A percentile compares a stretch with the other conserved stretches of the same genome.
Conservation (phyloP, 2,113 vertebrate species). For the Promerops cafer region DNA sequence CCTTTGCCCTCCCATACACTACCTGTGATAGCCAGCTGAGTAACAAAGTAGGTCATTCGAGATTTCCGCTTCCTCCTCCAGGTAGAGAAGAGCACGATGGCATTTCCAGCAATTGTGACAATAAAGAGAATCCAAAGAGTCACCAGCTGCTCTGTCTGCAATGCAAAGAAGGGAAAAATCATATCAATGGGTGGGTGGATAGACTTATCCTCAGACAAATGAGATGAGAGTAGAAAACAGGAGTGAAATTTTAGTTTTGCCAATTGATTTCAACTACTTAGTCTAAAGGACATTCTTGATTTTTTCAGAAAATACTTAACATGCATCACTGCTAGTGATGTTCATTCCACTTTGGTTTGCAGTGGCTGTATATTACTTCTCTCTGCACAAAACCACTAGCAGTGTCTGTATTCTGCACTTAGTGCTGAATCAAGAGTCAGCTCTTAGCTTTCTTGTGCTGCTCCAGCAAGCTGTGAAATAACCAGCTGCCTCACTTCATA, state of each 20-base stretch:
- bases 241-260: background rate
- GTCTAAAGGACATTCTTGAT: background rate
- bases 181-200: accelerated
- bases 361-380: background rate
- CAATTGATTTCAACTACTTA: background rate
- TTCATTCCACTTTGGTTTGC: background rate
- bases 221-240: background rate
- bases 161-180: background rate
- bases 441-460: background rate
- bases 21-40: slow-evolving; percentile 77
- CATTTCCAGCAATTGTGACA: slow-evolving; percentile 70
- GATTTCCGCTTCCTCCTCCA: slow-evolving; percentile 74
- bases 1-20: background rate
- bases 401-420: background rate
- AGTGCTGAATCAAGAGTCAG: background rate
- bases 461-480: slow-evolving; percentile 43
- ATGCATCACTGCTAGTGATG: background rate
- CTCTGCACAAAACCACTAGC: background rate
- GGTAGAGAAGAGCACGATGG: slow-evolving; percentile 67
- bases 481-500: background rate
- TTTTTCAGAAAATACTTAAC: background rate
- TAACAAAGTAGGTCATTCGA: slow-evolving; percentile 77
- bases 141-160: slow-evolving; percentile 74
- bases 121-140: slow-evolving; percentile 77
- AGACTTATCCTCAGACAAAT: background rate